Evolutionary conservation across 1,140 invertebrate genomes (phyloP).

Genomic region (Neodiprion fabricii): DNA sequence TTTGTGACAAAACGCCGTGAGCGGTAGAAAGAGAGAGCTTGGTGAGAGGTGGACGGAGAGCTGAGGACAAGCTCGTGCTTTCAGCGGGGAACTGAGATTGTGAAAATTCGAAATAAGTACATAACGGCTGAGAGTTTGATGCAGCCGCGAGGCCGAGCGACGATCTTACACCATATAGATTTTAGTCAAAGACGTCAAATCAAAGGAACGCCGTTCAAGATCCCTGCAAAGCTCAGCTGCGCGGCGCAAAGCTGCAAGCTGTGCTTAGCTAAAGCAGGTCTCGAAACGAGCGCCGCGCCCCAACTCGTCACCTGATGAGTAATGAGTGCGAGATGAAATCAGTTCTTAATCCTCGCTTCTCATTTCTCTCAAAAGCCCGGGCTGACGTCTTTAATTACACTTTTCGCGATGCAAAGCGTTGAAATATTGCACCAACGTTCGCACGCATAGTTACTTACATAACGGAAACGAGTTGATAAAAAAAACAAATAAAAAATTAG

Average conservation of each 20-base stretch:
- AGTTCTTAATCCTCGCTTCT: background rate
- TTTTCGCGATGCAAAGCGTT: background rate
- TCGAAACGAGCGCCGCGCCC: background rate
- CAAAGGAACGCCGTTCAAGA: background rate
- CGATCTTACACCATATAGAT: background rate
- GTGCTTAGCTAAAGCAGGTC: background rate
- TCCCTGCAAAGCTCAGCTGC: no score
- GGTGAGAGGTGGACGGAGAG: background rate
- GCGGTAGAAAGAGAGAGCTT: background rate
- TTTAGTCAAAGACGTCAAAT: background rate
- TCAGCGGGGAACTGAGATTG: background rate
- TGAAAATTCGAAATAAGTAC: no score
- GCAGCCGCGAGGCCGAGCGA: background rate
- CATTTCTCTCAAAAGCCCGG: background rate
- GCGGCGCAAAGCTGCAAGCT: background rate
- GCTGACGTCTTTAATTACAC: background rate
- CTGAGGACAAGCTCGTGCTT: background rate
- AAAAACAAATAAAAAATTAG: no score
- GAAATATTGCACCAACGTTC: no score
- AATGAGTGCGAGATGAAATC: background rate
- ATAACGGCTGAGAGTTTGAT: background rate
- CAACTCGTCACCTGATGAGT: background rate
- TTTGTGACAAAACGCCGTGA: background rate
- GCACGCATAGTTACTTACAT: no score
- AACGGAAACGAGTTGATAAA: no score